Base-by-base conservation (phyloP, 2,888 invertebrate species). In the Hemithea aestivaria region DNA sequence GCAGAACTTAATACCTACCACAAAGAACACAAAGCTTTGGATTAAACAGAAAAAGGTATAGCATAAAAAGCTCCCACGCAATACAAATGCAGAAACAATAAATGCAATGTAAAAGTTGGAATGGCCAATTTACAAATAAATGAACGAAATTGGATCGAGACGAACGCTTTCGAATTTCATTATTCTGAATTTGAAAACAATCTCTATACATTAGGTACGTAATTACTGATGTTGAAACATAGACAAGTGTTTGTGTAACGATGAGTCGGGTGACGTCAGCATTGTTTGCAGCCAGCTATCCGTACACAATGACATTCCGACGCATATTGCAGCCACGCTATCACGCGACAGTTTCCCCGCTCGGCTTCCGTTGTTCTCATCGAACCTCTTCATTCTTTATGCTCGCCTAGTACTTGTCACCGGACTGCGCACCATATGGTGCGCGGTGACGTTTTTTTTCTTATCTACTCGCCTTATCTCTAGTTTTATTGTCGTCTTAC, bases 341-440 rank as follows among this genome's bases (percentile, higher is more conserved):
- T 46, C 54, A 53, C 58, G 64, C 58, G 62, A 64, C 63, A 63
- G 9, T 48, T 63, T 67, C 62, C 62, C 59, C 59, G 42, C 46
- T 45, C 20, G 55, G 56, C 65, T 62, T 62, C 61, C 58, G 63
- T 53, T 57, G 56, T 62, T 59, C 61, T 61, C 64, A 53, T 53
- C 55, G 51, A 57, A 69, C 58, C 68, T 74, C 73, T 60, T 66
- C 48, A 52, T 51, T 51, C 48, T 48, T 63, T 68, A 72, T 84
- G 80, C 47, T 38, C 56, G 62, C 66, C 82, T 84, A 66, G 84
- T 84, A 84, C 66, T 73, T 84, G 84, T 84, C 84, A 83, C 82
- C 82, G 73, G 36, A 42, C 46, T 39, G 50, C 48, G 53, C 48
- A 50, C 48, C 53, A 53, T 50, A 53, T 53, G 50, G 50, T 46